Conservation (phyloP, 1,140 invertebrate species). For the Asbolus verrucosus region DNA sequence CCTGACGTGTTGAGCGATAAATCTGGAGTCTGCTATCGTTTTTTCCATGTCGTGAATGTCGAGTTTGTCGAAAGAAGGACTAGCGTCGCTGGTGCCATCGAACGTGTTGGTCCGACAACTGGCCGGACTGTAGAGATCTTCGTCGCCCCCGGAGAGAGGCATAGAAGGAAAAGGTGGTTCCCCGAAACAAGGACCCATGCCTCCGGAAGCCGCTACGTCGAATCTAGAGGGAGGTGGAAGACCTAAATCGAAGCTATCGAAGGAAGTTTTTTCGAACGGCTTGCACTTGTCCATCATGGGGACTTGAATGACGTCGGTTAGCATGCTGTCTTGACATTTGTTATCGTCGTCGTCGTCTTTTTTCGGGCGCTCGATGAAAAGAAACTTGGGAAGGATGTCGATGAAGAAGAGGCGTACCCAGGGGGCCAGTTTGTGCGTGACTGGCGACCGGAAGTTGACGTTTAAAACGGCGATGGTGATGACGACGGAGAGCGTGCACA, state of each 20-base stretch:
- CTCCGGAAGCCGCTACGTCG: slow-evolving; percentile 67
- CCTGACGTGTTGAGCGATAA: slow-evolving; percentile 93
- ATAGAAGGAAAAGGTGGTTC: slow-evolving; percentile 76
- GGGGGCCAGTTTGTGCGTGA: slow-evolving; percentile 94
- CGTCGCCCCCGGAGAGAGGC: slow-evolving; percentile 79
- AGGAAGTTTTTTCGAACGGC: slow-evolving; percentile 59
- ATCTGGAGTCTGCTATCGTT: slow-evolving; percentile 89
- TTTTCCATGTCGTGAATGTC: slow-evolving; percentile 85
- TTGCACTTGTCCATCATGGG: slow-evolving; percentile 63
- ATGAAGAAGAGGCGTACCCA: slow-evolving; percentile 93
- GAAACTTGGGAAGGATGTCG: slow-evolving; percentile 86
- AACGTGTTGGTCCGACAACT: slow-evolving; percentile 66
- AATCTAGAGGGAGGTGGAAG: slow-evolving; percentile 69
- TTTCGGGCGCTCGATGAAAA: slow-evolving; percentile 86
- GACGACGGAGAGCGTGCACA: slow-evolving; percentile 97
- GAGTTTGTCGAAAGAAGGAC: slow-evolving; percentile 83
- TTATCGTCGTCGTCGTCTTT: slow-evolving; percentile 74
- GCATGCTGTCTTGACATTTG: slow-evolving; percentile 59
- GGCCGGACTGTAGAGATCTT: slow-evolving; percentile 82
- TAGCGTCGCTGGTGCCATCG: slow-evolving; percentile 73
- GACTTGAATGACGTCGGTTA: slow-evolving; percentile 63
- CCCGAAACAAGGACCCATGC: slow-evolving; percentile 72
- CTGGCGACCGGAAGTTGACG: slow-evolving; percentile 98
- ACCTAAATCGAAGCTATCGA: slow-evolving; percentile 64
- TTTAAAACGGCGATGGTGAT: slow-evolving; percentile 98